Conservation (phyloP, 2,113 vertebrate species). For the Chaetorhynchus papuensis region DNA sequence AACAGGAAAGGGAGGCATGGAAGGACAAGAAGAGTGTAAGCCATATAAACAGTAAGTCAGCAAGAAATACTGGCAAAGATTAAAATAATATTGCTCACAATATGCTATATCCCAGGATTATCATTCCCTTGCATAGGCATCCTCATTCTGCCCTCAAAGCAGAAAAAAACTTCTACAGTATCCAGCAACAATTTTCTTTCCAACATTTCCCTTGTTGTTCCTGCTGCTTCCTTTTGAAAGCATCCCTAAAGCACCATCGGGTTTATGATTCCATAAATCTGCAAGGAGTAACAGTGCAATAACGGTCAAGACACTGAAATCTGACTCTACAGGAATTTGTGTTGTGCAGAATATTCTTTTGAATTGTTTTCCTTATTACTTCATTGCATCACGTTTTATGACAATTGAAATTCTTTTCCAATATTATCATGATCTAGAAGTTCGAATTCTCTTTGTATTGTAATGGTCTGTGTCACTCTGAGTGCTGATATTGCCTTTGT, state of each 20-base stretch:
- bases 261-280: slow-evolving; percentile 66
- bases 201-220: neutral
- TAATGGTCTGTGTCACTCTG: neutral
- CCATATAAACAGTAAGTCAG: neutral
- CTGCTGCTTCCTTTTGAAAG: slow-evolving; percentile 10
- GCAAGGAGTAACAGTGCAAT: slow-evolving; percentile 33
- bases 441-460: neutral
- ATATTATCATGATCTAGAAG: neutral
- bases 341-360: neutral
- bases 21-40: neutral
- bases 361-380: neutral
- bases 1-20: neutral
- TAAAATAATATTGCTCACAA: neutral
- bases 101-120: neutral
- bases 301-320: slow-evolving; percentile 23
- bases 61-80: neutral
- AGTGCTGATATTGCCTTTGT: neutral
- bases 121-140: neutral
- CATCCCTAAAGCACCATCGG: slow-evolving; percentile 15
- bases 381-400: neutral
- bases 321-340: neutral
- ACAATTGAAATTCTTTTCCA: neutral
- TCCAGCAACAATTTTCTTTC: neutral
- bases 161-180: neutral
- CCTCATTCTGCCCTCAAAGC: neutral